Evolutionary conservation across 2,113 vertebrate genomes (phyloP), one percentile per base, ranked within the genome.

Genomic region (Oophaga pumilio): DNA sequence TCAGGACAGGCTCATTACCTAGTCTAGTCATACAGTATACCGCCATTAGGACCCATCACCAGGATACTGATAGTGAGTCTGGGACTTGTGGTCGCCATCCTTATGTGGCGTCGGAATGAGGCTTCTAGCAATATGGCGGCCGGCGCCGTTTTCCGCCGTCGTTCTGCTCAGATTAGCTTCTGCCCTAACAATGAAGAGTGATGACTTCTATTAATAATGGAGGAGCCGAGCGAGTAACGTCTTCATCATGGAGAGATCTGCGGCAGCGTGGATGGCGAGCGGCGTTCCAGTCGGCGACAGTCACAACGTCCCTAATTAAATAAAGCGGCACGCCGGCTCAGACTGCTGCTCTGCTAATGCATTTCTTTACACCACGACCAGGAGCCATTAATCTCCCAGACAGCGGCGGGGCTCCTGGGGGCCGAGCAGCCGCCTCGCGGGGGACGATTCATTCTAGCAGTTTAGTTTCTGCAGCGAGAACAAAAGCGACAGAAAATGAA

Each of bases 341-440:
- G 57, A 57, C 53, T 60, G 33, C 20, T 28, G 28, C 57, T 17
- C 77, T 80, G 53, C 24, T 80, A 80, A 79, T 79, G 53, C 52
- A 79, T 57, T 79, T 77, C 76, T 77, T 77, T 71, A 80, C 9
- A 52, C 59, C 26, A n/a, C 73, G 74, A 87, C 43, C 73, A 81
- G 89, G 88, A 89, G 43, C 9, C 85, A 82, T 90, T 83, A 82
- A 90, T 89, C 90, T 92, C 74, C 86, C 71, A 20, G 24, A 17
- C 24, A 49, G 24, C 84, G 76, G 71, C 84, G 89, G 85, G 71
- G 28, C 6, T 69, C 69, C 52, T 53, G 22, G 91, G 88, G 89
- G 89, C 24, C n/a, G 81, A 24, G 33, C 22, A 66, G 60, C n/a
- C 10, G 80, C 60, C 28, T 64, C 1, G 1, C 13, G 59, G 57